Evolutionary conservation across 92 coral and sea anemone species (phyloP).

Genomic region (Porites cylindrica): DNA sequence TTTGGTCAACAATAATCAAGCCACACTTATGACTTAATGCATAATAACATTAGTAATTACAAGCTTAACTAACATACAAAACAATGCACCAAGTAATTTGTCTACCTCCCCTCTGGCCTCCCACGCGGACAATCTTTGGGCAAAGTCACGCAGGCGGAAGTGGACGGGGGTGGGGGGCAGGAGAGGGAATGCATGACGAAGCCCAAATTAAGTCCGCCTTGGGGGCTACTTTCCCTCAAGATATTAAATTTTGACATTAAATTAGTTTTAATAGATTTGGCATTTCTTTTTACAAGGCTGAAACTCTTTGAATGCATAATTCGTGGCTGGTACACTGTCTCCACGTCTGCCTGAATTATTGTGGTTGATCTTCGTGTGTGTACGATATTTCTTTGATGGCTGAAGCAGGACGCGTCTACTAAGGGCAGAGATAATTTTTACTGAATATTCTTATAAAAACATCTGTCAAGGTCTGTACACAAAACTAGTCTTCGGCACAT

Average conservation of each 20-base stretch:
- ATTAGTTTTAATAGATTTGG: conserved; percentile 10
- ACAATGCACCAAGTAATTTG: conserved; percentile 23
- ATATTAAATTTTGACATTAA: conserved; percentile 25
- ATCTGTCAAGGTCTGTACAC: conserved; percentile 49
- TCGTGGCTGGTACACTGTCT: not conserved
- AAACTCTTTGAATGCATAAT: conserved; percentile 5
- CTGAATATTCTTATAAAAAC: conserved; percentile 51
- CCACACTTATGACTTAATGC: not conserved
- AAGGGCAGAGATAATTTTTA: conserved; percentile 26
- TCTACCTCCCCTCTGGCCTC: not conserved
- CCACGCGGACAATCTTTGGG: too few relatives aligned
- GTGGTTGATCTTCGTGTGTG: not conserved
- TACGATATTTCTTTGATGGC: conserved; percentile 12
- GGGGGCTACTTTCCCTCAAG: not conserved
- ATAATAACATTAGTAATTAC: not conserved
- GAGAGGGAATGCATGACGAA: too few relatives aligned
- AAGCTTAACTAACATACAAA: conserved; percentile 47
- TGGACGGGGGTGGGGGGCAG: too few relatives aligned
- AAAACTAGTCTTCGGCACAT: conserved; percentile 44
- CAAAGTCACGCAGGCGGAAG: too few relatives aligned
- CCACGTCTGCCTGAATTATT: not conserved
- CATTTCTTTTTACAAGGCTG: conserved; percentile 39
- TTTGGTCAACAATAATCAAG: conserved; percentile 21
- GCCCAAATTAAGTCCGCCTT: too few relatives aligned
- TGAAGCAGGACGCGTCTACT: not conserved